Percentiles rank a stretch among this genome's conserved stretches.
Evolutionary conservation across 2,888 invertebrate species (phyloP).

Genomic region (Aporophyla lueneburgensis): DNA sequence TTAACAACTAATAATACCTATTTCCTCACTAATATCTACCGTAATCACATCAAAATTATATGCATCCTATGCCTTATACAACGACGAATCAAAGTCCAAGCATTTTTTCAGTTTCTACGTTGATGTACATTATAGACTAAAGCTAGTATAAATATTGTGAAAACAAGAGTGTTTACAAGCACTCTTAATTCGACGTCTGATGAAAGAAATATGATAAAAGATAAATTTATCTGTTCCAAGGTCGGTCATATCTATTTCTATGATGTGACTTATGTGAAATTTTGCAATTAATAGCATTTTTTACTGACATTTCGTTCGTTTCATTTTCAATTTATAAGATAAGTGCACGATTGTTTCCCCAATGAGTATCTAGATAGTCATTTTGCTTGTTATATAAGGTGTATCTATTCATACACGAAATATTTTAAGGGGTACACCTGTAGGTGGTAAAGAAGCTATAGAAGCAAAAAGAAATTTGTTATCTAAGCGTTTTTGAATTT

Average conservation of each 20-base stretch:
- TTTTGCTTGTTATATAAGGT: no score
- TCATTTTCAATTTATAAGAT: not conserved
- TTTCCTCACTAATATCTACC: not conserved
- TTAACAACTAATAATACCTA: not conserved
- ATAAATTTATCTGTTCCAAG: conserved; percentile 50
- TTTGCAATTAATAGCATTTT: conserved; percentile 22
- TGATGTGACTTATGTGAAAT: conserved; percentile 26
- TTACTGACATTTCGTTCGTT: not conserved
- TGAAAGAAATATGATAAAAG: conserved; percentile 51
- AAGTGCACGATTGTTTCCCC: not conserved
- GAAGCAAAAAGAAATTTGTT: no score
- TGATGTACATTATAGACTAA: not conserved
- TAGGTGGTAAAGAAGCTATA: no score
- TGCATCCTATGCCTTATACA: not conserved
- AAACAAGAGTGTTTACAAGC: conserved; percentile 31
- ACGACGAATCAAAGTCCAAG: not conserved
- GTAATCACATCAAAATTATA: not conserved
- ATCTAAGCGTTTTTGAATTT: no score
- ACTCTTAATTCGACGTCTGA: conserved; percentile 46
- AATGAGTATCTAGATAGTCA: no score
- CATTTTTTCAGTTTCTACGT: not conserved
- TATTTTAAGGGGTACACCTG: no score
- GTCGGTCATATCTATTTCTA: conserved; percentile 21
- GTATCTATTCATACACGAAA: no score
- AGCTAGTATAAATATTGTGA: conserved; percentile 31